A percentile compares a stretch with the other conserved stretches of the same genome.
phyloP scores from a whole-genome alignment of 2,888 invertebrate genomes.

The Tetropium fuscum region DNA sequence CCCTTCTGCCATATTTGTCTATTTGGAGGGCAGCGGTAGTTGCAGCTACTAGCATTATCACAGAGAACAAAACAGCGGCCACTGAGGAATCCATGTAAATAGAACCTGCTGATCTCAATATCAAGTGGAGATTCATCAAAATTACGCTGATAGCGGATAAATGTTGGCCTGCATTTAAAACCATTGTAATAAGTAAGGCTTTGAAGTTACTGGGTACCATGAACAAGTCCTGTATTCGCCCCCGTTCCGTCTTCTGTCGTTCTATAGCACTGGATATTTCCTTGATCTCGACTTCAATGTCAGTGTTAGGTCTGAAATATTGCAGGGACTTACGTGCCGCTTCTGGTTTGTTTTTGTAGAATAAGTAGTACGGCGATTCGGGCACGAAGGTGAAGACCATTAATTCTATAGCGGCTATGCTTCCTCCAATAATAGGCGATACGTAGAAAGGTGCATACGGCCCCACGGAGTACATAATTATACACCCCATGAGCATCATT shows the following conservation, averaged over 20 bases:
- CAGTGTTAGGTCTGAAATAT: slow-evolving; percentile 44
- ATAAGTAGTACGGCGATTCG: slow-evolving; percentile 59
- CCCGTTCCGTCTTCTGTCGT: slow-evolving; percentile 57
- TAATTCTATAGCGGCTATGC: slow-evolving; percentile 53
- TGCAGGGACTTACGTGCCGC: slow-evolving; percentile 54
- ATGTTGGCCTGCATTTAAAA: slow-evolving; percentile 62
- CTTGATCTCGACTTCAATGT: slow-evolving; percentile 54
- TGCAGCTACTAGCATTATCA: slow-evolving; percentile 59
- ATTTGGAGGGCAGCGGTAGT: slow-evolving; percentile 56
- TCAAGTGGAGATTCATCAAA: slow-evolving; percentile 63
- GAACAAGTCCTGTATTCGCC: slow-evolving; percentile 59
- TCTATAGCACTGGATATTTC: slow-evolving; percentile 58
- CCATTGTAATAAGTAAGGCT: slow-evolving; percentile 61
- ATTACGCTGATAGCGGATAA: slow-evolving; percentile 63
- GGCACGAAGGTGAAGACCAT: slow-evolving; percentile 59
- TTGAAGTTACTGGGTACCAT: slow-evolving; percentile 59
- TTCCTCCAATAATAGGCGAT: slow-evolving; percentile 56
- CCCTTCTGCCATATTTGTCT: slow-evolving; percentile 62
- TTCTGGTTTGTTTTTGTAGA: slow-evolving; percentile 53
- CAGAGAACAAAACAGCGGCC: slow-evolving; percentile 61
- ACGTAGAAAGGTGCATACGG: slow-evolving; percentile 55
- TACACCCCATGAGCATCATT: slow-evolving; percentile 61
- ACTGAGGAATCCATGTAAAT: slow-evolving; percentile 54
- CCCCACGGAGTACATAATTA: slow-evolving; percentile 53
- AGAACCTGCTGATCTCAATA: slow-evolving; percentile 59